A percentile compares a stretch with the other conserved stretches of the same genome.
These are phyloP conservation scores for Odontothrips loti DNA, from an alignment of 2,888 invertebrate species.

Conservation along the genomic window DNA sequence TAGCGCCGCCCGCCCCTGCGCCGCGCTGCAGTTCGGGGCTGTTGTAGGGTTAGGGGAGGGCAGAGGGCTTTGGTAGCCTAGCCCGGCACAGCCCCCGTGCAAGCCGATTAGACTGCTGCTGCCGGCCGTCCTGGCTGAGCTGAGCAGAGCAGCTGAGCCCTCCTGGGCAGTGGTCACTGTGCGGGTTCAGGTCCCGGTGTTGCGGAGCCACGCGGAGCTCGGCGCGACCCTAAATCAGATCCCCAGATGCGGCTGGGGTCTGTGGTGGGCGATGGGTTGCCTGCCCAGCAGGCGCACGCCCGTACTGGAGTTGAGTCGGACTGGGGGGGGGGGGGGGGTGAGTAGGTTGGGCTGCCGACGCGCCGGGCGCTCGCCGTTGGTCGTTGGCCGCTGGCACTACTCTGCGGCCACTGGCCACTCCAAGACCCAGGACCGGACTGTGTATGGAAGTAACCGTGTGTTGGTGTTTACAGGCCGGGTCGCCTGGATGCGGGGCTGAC, in stretches of 20 bases:
- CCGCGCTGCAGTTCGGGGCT: too few species aligned
- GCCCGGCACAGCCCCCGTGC: too few species aligned
- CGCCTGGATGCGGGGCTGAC: slow-evolving; percentile 14
- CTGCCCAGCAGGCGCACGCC: not conserved
- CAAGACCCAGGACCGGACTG: not conserved
- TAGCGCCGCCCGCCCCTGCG: too few species aligned
- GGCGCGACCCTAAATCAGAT: not conserved
- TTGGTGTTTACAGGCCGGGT: not conserved
- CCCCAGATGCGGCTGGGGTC: not conserved
- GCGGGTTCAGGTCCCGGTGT: too few species aligned
- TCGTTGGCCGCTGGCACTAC: not conserved
- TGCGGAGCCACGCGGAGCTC: too few species aligned
- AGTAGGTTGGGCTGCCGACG: not conserved
- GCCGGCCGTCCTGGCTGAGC: not conserved
- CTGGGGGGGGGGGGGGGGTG: not conserved
- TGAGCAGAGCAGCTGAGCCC: too few species aligned
- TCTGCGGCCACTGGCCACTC: not conserved
- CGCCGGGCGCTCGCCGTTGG: not conserved
- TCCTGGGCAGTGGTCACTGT: too few species aligned
- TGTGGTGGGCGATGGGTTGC: not conserved
- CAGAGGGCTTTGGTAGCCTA: too few species aligned
- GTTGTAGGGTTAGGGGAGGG: too few species aligned
- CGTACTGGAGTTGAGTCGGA: not conserved
- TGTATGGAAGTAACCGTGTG: not conserved
- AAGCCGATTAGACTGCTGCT: too few species aligned